Evolutionary conservation across 2,113 vertebrate genomes (phyloP), one percentile per base, ranked within the genome.

Genomic region (Bubo blakistoni): DNA sequence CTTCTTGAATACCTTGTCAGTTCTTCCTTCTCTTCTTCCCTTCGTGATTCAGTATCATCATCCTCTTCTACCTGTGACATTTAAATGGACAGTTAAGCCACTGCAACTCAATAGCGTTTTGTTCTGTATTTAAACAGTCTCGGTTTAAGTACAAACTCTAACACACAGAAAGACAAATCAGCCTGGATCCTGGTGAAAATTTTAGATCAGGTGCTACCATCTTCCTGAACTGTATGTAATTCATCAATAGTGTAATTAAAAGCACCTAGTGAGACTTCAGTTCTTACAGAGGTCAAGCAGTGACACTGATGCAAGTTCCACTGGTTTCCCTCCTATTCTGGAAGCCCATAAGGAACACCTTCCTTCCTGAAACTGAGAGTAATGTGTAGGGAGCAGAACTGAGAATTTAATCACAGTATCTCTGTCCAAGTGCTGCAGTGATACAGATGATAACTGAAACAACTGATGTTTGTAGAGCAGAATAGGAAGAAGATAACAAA

Each of bases 1-100:
- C 99, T 99, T 97, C 98, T 98, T 92, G 99, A 99, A 96, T 98
- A 99, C 78, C 78, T 74, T 80, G 97, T 96, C 63, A 86, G 91
- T 55, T 90, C 94, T 57, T 97, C 96, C 52, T 97, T 98, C 76
- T 98, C 98, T 78, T 98, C 98, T 82, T 96, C 97, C 55, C 63
- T 86, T 71, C 21, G 96, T 55, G 97, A 96, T 66, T 97, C 88
- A 24, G 51, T n/a, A 66, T 95, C 98, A 36, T 91, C 97, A 32
- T 97, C 96, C 1, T 89, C 84, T 19, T 92, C 88, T 76, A 81
- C 91, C 97, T 97, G 76, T 71, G 59, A 82, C 44, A 94, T 92
- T 81, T 63, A 94, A 92, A 91, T 11, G 7, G 67, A 61, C 17
- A 84, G 36, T 65, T 80, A 82, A 84, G 67, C 16, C 52, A 72